Conservation (phyloP, 2,797 vertebrate genomes). For the Sebastes trivittatus region DNA sequence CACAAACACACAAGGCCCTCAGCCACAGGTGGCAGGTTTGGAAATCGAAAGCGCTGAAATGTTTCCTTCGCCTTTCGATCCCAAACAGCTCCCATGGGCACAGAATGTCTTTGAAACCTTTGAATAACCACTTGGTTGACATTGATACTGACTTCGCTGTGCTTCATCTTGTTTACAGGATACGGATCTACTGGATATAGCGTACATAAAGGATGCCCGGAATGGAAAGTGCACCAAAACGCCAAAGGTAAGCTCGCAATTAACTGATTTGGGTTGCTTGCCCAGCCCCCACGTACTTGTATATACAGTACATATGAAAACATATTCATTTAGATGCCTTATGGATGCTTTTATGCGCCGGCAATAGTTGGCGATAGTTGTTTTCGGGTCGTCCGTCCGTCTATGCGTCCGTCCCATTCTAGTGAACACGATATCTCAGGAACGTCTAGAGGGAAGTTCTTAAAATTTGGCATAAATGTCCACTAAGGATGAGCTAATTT, state of each 20-base stretch:
- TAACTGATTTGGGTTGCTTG: background rate
- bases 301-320: background rate
- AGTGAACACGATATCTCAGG: too few species aligned
- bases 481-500: background rate
- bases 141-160: conserved; percentile 13
- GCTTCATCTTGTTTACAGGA: conserved; percentile 75
- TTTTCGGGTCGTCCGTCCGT: too few species aligned
- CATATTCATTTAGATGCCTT: background rate
- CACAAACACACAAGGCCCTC: background rate
- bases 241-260: conserved; percentile 78
- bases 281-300: rapidly evolving
- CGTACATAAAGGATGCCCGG: conserved; percentile 83
- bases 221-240: conserved; percentile 83
- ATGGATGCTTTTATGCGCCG: background rate
- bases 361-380: too few species aligned
- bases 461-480: background rate
- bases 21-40: conserved; percentile 17
- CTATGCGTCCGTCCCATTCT: background rate
- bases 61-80: background rate
- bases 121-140: conserved; percentile 5
- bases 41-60: conserved; percentile 9
- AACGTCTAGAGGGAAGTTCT: background rate
- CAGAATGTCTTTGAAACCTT: conserved; percentile 13
- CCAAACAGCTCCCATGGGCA: background rate
- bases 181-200: conserved; percentile 83